phyloP scores from a whole-genome alignment of 2,888 invertebrate species.

The Hanleya hanleyi region DNA sequence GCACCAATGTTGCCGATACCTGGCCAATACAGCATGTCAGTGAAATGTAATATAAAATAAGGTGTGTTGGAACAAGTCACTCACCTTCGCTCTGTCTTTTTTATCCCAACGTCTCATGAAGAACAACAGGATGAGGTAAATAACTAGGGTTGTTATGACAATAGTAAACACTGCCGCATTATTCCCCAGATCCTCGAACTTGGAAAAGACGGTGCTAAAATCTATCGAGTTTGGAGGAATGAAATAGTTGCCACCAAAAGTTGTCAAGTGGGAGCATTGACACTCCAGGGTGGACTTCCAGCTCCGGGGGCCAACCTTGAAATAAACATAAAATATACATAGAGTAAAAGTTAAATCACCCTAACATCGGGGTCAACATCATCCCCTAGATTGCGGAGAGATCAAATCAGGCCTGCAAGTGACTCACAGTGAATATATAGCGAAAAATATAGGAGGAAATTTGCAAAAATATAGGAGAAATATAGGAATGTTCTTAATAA shows the following conservation, averaged over 20 bases:
- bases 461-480: too few species aligned
- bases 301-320: conserved; percentile 23
- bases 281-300: conserved; percentile 20
- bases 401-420: not conserved
- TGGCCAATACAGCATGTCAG: too few species aligned
- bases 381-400: too few species aligned
- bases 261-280: conserved; percentile 42
- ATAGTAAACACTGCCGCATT: conserved; percentile 71
- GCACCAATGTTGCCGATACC: too few species aligned
- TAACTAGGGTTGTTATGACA: conserved; percentile 57
- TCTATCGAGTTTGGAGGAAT: conserved; percentile 71
- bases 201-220: conserved; percentile 68
- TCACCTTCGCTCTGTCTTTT: conserved; percentile 55
- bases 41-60: too few species aligned
- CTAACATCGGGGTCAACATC: too few species aligned
- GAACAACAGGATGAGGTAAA: conserved; percentile 61
- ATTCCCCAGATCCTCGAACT: conserved; percentile 62
- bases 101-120: conserved; percentile 66
- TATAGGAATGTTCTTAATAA: too few species aligned
- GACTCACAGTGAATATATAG: not conserved
- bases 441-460: too few species aligned
- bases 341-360: too few species aligned
- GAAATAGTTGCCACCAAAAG: conserved; percentile 57
- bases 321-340: not conserved
- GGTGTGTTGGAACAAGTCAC: too few species aligned